Evolutionary conservation across 2,888 invertebrate species (phyloP), one percentile per base, ranked within the genome.

Genomic region (Campopleginae sp.): DNA sequence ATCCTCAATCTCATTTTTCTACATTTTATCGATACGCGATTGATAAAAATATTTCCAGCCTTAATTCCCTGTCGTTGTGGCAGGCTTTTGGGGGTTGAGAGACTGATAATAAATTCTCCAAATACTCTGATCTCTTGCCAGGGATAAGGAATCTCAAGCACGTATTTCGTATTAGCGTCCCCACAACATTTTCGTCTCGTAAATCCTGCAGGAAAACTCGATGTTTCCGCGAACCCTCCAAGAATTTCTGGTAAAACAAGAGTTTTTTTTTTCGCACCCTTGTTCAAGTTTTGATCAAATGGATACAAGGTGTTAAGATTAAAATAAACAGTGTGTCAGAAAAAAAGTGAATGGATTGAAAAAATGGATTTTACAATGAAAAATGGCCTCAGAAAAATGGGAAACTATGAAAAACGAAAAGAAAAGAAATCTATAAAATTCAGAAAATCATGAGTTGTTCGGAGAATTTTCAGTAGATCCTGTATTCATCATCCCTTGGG

Each of bases 221-320:
- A 78, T 61, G 51, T 75, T 54, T 31, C 54, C 76, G 70, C 46
- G 65, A 70, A 79, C 68, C 90, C 88, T 88, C 89, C 86, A 91
- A 91, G 91, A 91, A 92, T 90, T 90, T 89, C 90, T 90, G 89
- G 14, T 58, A 75, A 68, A 86, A 86, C 86, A 86, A 88, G 86
- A 79, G 76, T 72, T 63, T 78, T 68, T 75, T 78, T 68, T 75
- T 81, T 68, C 63, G 63, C 23, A 8, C 48, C 65, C 19, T 44
- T 74, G 14, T 38, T 48, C 38, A 7, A 23, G 14, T 14, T 51
- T 33, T 33, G 19, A 71, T 71, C 1, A 7, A 23, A 66, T 66
- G 23, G 33, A 46, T 46, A 70, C 23, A 38, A n/a, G 42, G 12
- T 42, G 38, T 42, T 66, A 8, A 23, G 44, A 1, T 19, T 23